Evolutionary conservation across 2,797 vertebrate genomes (phyloP).

Genomic region (Pseudotriccus pelzelni): DNA sequence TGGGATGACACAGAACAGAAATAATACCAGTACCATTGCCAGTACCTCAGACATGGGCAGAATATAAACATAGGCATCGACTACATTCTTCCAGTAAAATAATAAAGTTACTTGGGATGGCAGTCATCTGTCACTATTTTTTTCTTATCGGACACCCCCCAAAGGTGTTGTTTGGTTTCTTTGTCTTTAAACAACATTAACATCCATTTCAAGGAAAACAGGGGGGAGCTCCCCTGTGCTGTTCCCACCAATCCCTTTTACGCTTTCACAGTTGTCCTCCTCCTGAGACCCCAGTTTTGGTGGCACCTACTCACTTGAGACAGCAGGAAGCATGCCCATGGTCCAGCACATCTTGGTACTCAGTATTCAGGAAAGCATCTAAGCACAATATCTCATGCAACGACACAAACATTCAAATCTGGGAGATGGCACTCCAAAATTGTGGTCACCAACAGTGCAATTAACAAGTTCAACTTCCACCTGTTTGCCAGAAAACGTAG

Average conservation of each 20-base stretch:
- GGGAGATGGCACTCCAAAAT: rapidly evolving
- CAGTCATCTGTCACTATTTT: not conserved
- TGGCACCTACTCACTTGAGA: not conserved
- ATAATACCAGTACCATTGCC: not conserved
- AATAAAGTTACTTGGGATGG: not conserved
- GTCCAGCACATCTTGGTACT: rapidly evolving
- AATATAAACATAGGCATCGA: rapidly evolving
- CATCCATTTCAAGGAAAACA: not conserved
- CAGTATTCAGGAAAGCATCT: rapidly evolving
- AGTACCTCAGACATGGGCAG: not conserved
- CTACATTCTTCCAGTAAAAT: not conserved
- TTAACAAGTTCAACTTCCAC: not conserved
- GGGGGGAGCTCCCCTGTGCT: not conserved
- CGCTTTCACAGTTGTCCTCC: not conserved
- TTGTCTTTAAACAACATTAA: not conserved
- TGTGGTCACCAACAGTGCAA: not conserved
- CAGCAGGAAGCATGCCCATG: rapidly evolving
- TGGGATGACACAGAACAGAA: not conserved
- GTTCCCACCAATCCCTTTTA: not conserved
- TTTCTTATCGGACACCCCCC: not conserved
- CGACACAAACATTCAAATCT: not conserved
- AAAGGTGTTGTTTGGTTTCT: not conserved
- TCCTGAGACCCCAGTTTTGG: not conserved
- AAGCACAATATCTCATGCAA: rapidly evolving
- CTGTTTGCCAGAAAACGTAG: not conserved